phyloP scores from a whole-genome alignment of 1,140 invertebrate genomes.

The Nylanderia fulva region DNA sequence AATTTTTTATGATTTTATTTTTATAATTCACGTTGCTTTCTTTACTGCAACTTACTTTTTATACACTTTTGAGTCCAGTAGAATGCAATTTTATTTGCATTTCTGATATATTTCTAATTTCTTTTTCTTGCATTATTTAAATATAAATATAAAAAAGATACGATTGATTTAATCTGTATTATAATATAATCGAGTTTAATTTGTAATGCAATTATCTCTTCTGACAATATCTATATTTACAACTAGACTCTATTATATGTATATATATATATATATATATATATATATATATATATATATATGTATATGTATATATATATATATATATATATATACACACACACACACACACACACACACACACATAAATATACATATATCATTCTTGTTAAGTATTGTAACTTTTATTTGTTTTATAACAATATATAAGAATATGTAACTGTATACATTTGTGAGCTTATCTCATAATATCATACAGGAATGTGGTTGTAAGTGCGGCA shows the following conservation, averaged over 20 bases:
- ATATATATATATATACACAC: too few species aligned
- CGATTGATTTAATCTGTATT: background rate
- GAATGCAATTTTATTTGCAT: too few species aligned
- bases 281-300: too few species aligned
- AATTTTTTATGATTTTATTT: background rate
- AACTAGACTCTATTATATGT: background rate
- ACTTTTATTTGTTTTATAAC: background rate
- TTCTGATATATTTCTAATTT: too few species aligned
- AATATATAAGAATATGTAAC: background rate
- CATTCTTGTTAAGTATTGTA: too few species aligned
- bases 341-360: too few species aligned
- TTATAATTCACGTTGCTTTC: background rate
- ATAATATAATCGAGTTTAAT: background rate
- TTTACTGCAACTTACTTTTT: background rate
- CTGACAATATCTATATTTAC: background rate
- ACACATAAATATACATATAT: too few species aligned
- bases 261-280: background rate
- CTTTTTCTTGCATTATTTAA: background rate
- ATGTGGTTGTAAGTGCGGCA: constrained; percentile 87
- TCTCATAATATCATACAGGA: constrained; percentile 80
- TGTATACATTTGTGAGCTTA: background rate
- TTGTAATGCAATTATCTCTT: background rate
- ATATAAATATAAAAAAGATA: background rate
- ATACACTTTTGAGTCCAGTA: too few species aligned
- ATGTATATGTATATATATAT: too few species aligned